Conservation (phyloP, 2,113 vertebrate genomes). For the Lota lota region DNA sequence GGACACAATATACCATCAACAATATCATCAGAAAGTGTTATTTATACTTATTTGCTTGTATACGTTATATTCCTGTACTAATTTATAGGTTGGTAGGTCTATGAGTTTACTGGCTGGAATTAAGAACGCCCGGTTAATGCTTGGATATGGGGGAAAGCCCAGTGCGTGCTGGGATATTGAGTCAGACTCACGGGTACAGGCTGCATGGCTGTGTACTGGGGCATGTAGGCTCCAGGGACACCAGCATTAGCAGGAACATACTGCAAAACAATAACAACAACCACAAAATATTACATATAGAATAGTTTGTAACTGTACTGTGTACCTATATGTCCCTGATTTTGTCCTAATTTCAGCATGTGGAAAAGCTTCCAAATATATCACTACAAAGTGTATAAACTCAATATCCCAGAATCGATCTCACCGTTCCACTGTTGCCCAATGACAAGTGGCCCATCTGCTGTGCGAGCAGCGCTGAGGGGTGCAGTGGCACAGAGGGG, state of each 20-base stretch:
- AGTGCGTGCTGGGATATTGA: neutral
- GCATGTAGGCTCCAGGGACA: conserved; percentile 95
- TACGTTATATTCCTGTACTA: too few relatives aligned
- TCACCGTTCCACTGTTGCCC: conserved; percentile 89
- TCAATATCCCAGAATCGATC: conserved; percentile 35
- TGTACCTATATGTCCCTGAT: too few relatives aligned
- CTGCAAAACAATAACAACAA: conserved; percentile 56
- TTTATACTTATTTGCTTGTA: too few relatives aligned
- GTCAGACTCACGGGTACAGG: conserved; percentile 80
- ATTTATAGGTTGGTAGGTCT: too few relatives aligned
- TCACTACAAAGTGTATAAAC: conserved; percentile 5
- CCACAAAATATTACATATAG: neutral
- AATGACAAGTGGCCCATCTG: conserved; percentile 98
- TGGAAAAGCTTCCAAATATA: too few relatives aligned
- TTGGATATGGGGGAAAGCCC: too few relatives aligned
- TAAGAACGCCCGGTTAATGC: too few relatives aligned
- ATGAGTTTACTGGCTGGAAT: too few relatives aligned
- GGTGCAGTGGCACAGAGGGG: conserved; percentile 96
- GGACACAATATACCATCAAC: too few relatives aligned
- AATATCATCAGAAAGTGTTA: too few relatives aligned
- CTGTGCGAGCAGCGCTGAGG: conserved; percentile 92
- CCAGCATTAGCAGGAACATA: conserved; percentile 93
- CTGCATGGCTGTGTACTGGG: conserved; percentile 91
- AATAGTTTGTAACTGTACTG: too few relatives aligned
- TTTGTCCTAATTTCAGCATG: too few relatives aligned